A percentile compares a stretch with the other conserved stretches of the same genome.
These are phyloP conservation scores for Macrostomum lignano DNA, from an alignment of 1,140 invertebrate species.

Conservation along the genomic window DNA sequence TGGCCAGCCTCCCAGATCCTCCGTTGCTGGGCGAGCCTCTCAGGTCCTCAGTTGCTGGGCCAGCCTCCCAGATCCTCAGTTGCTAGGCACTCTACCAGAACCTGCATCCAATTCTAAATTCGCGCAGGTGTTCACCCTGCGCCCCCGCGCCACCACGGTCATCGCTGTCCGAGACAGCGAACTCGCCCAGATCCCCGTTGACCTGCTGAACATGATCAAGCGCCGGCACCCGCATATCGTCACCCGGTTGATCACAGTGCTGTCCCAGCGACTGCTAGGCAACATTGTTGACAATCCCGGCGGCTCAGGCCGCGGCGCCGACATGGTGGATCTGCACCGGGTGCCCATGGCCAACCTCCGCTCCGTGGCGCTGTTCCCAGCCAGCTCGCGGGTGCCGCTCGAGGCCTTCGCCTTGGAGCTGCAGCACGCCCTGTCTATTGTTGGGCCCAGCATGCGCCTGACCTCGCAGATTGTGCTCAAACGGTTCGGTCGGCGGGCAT, in stretches of 20 bases:
- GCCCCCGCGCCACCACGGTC: too few relatives aligned
- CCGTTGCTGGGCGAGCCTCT: too few relatives aligned
- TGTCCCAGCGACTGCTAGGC: constrained; percentile 61
- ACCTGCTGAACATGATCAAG: constrained; percentile 85
- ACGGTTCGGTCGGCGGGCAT: constrained; percentile 45
- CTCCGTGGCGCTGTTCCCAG: constrained; percentile 75
- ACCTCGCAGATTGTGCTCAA: constrained; percentile 46
- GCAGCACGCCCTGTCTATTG: constrained; percentile 63
- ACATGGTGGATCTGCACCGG: constrained; percentile 7
- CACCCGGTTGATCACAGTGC: constrained; percentile 63
- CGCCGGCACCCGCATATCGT: constrained; percentile 66
- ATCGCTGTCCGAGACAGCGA: constrained; percentile 66
- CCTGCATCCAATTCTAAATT: too few relatives aligned
- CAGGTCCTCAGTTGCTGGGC: too few relatives aligned
- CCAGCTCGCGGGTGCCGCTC: constrained; percentile 70
- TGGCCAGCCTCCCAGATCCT: too few relatives aligned
- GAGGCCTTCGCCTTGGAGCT: constrained; percentile 79
- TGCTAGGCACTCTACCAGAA: too few relatives aligned
- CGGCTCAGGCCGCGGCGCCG: not conserved
- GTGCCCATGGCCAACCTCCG: constrained; percentile 67
- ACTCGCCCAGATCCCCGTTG: constrained; percentile 76
- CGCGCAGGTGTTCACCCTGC: too few relatives aligned
- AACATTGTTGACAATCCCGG: constrained; percentile 6
- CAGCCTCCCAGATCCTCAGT: too few relatives aligned
- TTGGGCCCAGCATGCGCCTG: constrained; percentile 31